phyloP scores from a whole-genome alignment of 1,140 invertebrate genomes.

The Probaryconus sp. region DNA sequence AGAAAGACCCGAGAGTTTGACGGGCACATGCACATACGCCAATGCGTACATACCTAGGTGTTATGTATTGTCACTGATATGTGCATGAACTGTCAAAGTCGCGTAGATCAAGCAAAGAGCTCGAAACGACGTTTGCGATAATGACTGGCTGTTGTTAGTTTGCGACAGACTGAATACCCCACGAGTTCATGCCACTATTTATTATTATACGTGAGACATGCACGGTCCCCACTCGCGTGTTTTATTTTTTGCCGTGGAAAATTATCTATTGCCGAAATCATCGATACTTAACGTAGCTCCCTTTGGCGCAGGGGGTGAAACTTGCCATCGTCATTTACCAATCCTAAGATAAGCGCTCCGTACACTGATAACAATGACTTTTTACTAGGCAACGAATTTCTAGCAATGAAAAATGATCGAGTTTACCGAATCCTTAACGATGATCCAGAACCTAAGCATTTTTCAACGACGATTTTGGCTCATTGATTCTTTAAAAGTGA shows the following conservation, averaged over 20 bases:
- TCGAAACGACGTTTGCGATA: slow-evolving; percentile 24
- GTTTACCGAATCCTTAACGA: no score
- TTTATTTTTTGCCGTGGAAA: slow-evolving; percentile 48
- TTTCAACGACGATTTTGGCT: no score
- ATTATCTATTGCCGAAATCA: slow-evolving; percentile 37
- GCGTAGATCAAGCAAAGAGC: slow-evolving; percentile 9
- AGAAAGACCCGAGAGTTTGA: slow-evolving; percentile 1
- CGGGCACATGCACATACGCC: slow-evolving; percentile 6
- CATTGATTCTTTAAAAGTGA: no score
- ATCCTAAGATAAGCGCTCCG: no score
- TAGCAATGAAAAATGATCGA: no score
- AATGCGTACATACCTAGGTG: slow-evolving; percentile 9
- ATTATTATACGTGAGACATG: slow-evolving; percentile 45
- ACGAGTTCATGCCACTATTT: slow-evolving; percentile 60
- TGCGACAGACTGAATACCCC: slow-evolving; percentile 50
- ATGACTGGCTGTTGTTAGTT: slow-evolving; percentile 45
- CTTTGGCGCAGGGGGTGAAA: background rate
- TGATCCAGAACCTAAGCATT: no score
- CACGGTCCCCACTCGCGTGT: slow-evolving; percentile 46
- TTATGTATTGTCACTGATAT: slow-evolving; percentile 10
- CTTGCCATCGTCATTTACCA: no score
- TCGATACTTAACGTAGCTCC: slow-evolving; percentile 28
- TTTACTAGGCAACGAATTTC: no score
- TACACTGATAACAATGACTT: no score
- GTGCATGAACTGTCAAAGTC: slow-evolving; percentile 41